Base-by-base conservation (phyloP, 2,888 invertebrate genomes). In the Heliconius ismenius region DNA sequence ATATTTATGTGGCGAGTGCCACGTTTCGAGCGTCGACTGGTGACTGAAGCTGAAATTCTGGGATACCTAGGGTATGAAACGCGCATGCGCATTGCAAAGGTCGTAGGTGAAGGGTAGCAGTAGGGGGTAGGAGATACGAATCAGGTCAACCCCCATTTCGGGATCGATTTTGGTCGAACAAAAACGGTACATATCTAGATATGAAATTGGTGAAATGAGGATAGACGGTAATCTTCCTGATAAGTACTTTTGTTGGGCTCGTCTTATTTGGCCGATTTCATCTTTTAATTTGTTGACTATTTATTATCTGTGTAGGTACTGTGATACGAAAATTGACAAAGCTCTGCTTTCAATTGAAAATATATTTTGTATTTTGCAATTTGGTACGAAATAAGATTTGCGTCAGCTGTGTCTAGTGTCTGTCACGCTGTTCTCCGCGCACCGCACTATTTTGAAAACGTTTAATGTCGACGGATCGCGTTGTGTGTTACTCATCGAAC, bases 31-130 rank as follows among this genome's bases (percentile, higher is more conserved):
- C 60, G 79, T 75, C 76, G 81, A 65, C 83, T 82, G 83, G 78
- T 78, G 79, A 84, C 84, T 86, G 84, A 83, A 83, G 80, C 91
- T 92, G 90, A 82, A 82, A 73, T 79, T 82, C 76, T 78, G 80
- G 79, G 84, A 81, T 75, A 83, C 83, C 80, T 86, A 85, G 88
- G 84, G 84, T 78, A 62, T 76, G 75, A 69, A 80, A 67, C 78
- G 86, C 90, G 92, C 91, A 87, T 85, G 92, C 93, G 92, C 84
- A 32, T 1, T 88, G 15, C 0, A 91, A 91, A 91, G 91, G 90
- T 91, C 87, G 86, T 78, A 82, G 86, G 86, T 86, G 82, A 83
- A 80, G 81, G 82, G 85, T 85, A 85, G 82, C 82, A 81, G 78
- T 81, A 78, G 83, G 84, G 77, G 83, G 82, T 80, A 80, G 86